Evolutionary conservation across 2,797 vertebrate genomes (phyloP), one percentile per base, ranked within the genome.

Genomic region (Toxotes lorentzi): DNA sequence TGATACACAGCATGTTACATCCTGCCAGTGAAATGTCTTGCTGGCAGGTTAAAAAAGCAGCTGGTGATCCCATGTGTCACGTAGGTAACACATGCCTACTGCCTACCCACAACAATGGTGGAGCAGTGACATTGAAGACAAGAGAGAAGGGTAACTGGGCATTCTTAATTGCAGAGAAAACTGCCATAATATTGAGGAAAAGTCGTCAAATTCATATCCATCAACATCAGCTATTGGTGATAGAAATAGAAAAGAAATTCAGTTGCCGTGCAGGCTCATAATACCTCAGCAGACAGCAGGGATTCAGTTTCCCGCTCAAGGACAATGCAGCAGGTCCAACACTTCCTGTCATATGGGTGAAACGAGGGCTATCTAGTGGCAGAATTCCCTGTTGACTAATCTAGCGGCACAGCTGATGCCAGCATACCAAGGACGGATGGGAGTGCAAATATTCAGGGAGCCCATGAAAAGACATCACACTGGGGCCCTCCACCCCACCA

Each of bases 281-380:
- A 47, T 38, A 64, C 23, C 48, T 63, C 65, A 59, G 61, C 35
- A 63, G 59, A 35, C 53, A 63, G 45, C 47, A 21, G 56, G 50
- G 70, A 74, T 70, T 78, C 32, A 24, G 51, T 50, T 59, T 70
- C 12, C 56, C 48, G 63, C 58, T 82, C 62, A 78, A 81, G 76
- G 82, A 67, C 75, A 67, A 12, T 65, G 48, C 78, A 83, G 61
- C 47, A 73, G 24, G 35, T 38, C 32, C 59, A 62, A 30, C 6
- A 27, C 47, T 60, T 48, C 1, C 63, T 81, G 62, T 78, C 58
- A 78, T 70, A 59, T 45, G n/a, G 48, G 50, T 63, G 51, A 70
- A 78, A 75, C 48, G 38, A 41, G 7, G 32, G 11, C 40, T 58
- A n/a, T 57, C 27, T 23, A 8, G 69, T 59, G 40, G 16, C 38